Percentiles rank a stretch among this genome's conserved stretches.
phyloP scores from a whole-genome alignment of 2,113 vertebrate species.

The Sitta europaea region DNA sequence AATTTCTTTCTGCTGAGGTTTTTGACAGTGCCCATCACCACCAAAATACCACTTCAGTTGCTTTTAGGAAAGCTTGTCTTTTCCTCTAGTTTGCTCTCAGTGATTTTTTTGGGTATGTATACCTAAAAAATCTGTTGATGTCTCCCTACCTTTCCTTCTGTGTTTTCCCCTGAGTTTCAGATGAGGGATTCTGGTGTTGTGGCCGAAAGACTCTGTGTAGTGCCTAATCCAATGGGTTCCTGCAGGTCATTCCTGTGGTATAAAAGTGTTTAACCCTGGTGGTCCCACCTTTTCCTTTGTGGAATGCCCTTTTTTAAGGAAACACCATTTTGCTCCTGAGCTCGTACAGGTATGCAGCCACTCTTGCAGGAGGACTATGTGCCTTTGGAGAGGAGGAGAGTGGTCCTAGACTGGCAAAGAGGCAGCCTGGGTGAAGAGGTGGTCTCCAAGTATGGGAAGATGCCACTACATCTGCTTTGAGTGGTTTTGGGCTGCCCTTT shows the following conservation, averaged over 20 bases:
- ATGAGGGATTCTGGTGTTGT: background rate
- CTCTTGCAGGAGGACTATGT: background rate
- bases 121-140: background rate
- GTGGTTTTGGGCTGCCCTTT: background rate
- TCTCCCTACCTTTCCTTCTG: background rate
- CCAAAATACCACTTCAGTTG: background rate
- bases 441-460: background rate
- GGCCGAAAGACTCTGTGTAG: background rate
- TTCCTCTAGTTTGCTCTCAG: background rate
- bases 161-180: background rate
- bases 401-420: background rate
- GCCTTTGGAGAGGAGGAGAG: background rate
- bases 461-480: fast-evolving
- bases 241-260: background rate
- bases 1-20: background rate
- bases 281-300: background rate
- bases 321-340: background rate
- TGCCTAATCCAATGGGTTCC: background rate
- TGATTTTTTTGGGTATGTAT: background rate
- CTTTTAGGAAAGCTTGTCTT: background rate
- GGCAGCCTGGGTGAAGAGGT: background rate
- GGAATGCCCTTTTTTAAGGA: background rate
- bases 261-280: background rate
- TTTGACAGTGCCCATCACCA: background rate
- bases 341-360: background rate